Evolutionary conservation across 92 coral and sea anemone species (phyloP).

Genomic region (Phenganax marumi): DNA sequence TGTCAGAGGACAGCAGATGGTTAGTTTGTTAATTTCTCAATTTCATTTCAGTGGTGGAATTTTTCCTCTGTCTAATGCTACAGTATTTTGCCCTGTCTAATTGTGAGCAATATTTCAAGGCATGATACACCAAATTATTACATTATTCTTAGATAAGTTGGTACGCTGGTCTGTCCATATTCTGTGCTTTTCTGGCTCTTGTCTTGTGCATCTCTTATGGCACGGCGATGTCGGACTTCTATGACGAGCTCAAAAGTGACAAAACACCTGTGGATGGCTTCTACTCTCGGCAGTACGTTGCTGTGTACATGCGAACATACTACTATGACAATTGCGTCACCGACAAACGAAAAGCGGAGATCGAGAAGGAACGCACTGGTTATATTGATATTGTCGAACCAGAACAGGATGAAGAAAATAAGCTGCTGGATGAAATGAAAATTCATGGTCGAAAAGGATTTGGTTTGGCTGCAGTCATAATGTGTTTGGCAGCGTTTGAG

Average conservation of each 20-base stretch:
- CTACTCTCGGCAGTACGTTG: slow-evolving; percentile 33
- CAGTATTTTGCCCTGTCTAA: not conserved
- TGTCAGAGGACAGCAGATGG: slow-evolving; percentile 35
- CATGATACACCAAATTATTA: too few species aligned
- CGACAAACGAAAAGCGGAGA: not conserved
- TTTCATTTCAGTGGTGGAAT: too few species aligned
- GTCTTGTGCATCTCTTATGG: slow-evolving; percentile 34
- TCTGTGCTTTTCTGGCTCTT: slow-evolving; percentile 29
- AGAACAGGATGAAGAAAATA: not conserved
- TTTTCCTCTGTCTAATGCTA: not conserved
- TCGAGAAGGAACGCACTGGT: slow-evolving; percentile 35
- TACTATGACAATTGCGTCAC: slow-evolving; percentile 26
- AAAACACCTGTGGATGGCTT: slow-evolving; percentile 21
- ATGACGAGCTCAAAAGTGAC: slow-evolving; percentile 22
- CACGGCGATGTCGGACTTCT: slow-evolving; percentile 33
- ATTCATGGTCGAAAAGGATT: slow-evolving; percentile 37
- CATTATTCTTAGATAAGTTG: slow-evolving; percentile 21
- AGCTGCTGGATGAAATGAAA: slow-evolving; percentile 4
- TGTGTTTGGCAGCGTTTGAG: slow-evolving; percentile 14
- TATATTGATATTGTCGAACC: not conserved
- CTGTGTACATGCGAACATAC: slow-evolving; percentile 40
- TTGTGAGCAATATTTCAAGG: not conserved
- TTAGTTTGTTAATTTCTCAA: not conserved
- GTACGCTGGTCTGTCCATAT: slow-evolving; percentile 17
- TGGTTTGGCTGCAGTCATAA: slow-evolving; percentile 32